Conservation (phyloP, 92 coral and sea anemone genomes). For the Actinernus sp. region DNA sequence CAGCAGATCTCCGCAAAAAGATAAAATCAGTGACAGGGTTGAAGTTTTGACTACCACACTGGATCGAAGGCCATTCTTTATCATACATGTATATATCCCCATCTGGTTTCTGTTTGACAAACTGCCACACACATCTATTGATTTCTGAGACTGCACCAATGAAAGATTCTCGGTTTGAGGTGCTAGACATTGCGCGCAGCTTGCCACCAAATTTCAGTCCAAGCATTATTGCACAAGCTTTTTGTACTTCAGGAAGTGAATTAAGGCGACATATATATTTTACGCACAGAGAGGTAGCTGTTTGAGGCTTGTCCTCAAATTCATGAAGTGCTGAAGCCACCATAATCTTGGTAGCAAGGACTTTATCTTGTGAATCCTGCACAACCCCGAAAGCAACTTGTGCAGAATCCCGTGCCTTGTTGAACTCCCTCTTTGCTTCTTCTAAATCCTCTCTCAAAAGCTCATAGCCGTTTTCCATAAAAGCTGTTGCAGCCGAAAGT, state of each 20-base stretch:
- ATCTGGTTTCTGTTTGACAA: conserved; percentile 47
- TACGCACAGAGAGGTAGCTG: conserved; percentile 85
- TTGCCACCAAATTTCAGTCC: conserved; percentile 78
- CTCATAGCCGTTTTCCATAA: conserved; percentile 99
- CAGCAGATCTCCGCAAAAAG: conserved; percentile 60
- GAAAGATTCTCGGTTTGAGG: conserved; percentile 60
- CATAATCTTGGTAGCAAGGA: conserved; percentile 94
- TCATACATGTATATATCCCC: conserved; percentile 41
- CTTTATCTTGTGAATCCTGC: conserved; percentile 83
- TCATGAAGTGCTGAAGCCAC: conserved; percentile 96
- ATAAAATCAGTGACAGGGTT: conserved; percentile 74
- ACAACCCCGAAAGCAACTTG: conserved; percentile 98
- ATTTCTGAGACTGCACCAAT: conserved; percentile 88
- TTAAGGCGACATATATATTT: conserved; percentile 86
- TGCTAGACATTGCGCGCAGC: conserved; percentile 77
- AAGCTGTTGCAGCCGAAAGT: conserved; percentile 90
- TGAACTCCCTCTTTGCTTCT: conserved; percentile 94
- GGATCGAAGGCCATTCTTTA: conserved; percentile 65
- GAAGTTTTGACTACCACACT: conserved; percentile 42
- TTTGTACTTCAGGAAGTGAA: conserved; percentile 76
- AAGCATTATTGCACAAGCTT: conserved; percentile 53
- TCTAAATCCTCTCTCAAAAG: conserved; percentile 73
- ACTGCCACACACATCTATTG: conserved; percentile 91
- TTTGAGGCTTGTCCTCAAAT: conserved; percentile 89
- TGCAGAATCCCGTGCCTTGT: conserved; percentile 97